These are phyloP conservation scores for Malurus elegans DNA, from an alignment of 2,113 vertebrate genomes.

Conservation along the genomic window DNA sequence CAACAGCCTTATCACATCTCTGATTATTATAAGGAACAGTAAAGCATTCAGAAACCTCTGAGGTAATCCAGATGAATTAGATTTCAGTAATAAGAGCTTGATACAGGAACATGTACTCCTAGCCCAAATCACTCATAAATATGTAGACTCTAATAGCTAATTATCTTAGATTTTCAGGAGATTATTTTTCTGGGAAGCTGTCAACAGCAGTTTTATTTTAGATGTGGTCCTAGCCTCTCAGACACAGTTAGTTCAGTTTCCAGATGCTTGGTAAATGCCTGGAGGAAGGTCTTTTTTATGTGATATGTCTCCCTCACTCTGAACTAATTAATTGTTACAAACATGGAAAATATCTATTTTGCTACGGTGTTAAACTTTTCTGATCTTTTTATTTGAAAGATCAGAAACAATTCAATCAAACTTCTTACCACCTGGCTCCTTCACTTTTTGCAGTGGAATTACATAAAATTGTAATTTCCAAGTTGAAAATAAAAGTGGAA, in stretches of 20 bases:
- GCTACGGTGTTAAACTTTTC: background rate
- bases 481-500: constrained; percentile 20
- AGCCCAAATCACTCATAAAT: background rate
- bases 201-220: constrained; percentile 23
- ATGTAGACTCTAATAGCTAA: constrained; percentile 22
- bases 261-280: background rate
- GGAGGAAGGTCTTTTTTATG: background rate
- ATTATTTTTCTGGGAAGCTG: constrained; percentile 36
- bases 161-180: constrained; percentile 27
- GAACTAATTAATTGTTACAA: constrained; percentile 34
- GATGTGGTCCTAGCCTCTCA: background rate
- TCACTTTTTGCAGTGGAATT: background rate
- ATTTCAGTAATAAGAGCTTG: background rate
- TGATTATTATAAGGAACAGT: constrained; percentile 15
- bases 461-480: background rate
- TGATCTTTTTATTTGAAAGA: background rate
- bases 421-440: background rate
- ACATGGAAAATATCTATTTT: constrained; percentile 12
- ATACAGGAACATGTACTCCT: background rate
- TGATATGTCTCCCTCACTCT: background rate
- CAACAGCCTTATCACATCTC: background rate
- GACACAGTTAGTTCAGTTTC: background rate
- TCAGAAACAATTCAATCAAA: constrained; percentile 1
- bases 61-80: constrained; percentile 10
- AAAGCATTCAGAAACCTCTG: background rate